Base-by-base conservation (phyloP, 2,797 vertebrate species). In the Chelmon rostratus region DNA sequence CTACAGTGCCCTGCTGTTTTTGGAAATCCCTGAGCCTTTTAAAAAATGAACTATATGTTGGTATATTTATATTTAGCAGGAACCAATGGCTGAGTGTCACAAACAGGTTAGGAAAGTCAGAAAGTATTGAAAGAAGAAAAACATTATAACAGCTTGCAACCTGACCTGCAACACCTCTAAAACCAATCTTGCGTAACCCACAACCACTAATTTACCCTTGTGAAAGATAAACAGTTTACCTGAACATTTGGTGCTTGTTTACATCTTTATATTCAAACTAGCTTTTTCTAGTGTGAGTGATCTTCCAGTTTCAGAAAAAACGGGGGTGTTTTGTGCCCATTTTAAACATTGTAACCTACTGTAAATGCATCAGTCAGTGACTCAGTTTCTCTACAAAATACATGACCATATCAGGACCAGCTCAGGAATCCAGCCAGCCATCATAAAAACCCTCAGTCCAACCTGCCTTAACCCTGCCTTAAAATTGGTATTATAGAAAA, bases 381-480 rank as follows among this genome's bases (percentile, higher is more conserved):
- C 86, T 78, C 63, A 40, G 33, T 58, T 64, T 87, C 66, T 87
- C 79, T 28, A 50, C 81, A 73, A 66, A 91, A 87, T 74, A 66
- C 87, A 78, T 73, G 54, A 89, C 93, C 88, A 93, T 92, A 94
- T 92, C 81, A 64, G 94, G 91, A 88, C 53, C 64, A 52, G 71
- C 71, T 89, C 81, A 90, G 92, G 93, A 93, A 88, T 86, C 65
- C 11, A 76, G 91, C 89, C 89, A 91, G 86, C 74, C 76, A 31
- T 81, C 80, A 74, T 88, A 69, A 88, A 90, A 87, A 46, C 21
- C 49, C 76, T 79, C 72, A 28, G 61, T 57, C 53, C 31, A 15
- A 40, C 49, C 68, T 25, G 19, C 58, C 19, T 44, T 31, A 38
- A 73, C 58, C 63, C 68, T 65, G 75, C 62, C 70, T 88, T 72